These are phyloP conservation scores for Dicyrtomina minuta DNA, from an alignment of 2,888 invertebrate genomes.

Conservation along the genomic window DNA sequence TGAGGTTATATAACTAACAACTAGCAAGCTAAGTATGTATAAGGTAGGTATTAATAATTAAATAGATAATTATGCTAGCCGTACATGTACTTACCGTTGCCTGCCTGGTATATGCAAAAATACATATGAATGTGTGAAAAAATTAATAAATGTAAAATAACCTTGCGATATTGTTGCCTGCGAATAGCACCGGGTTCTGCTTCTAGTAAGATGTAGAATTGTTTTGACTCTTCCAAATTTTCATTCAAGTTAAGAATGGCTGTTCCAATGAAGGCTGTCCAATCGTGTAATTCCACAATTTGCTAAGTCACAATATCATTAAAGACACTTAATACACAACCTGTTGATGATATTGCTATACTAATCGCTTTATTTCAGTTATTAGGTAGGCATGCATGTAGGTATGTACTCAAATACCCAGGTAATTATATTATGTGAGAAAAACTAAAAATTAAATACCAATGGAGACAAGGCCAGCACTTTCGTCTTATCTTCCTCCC, in stretches of 20 bases:
- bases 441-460: conserved; percentile 58
- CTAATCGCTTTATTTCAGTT: not conserved
- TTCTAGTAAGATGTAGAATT: conserved; percentile 47
- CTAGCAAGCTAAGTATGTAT: too few species aligned
- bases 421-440: too few species aligned
- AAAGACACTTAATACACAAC: too few species aligned
- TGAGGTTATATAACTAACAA: too few species aligned
- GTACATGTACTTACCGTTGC: too few species aligned
- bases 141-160: not conserved
- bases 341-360: too few species aligned
- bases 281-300: conserved; percentile 51
- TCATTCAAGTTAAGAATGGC: not conserved
- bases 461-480: conserved; percentile 64
- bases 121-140: too few species aligned
- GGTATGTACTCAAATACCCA: not conserved
- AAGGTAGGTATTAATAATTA: too few species aligned
- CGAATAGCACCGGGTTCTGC: conserved; percentile 43
- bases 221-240: conserved; percentile 17
- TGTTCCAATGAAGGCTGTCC: conserved; percentile 46
- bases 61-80: too few species aligned
- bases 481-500: conserved; percentile 61
- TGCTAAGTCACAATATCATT: too few species aligned
- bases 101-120: too few species aligned
- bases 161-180: conserved; percentile 10
- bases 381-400: not conserved